phyloP scores from a whole-genome alignment of 1,140 invertebrate genomes.

The Pectinophora gossypiella region DNA sequence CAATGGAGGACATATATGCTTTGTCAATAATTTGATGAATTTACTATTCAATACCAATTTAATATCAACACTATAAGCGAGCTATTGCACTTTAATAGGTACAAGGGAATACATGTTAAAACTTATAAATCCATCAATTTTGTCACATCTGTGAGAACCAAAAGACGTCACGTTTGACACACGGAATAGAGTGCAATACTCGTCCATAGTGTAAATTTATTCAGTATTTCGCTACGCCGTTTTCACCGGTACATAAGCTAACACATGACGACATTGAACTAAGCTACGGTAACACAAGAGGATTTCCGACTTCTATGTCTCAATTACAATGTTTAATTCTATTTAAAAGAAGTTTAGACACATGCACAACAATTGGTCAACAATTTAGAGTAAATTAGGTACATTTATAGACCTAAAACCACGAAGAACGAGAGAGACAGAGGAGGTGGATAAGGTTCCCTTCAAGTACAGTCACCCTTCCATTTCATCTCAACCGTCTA shows the following conservation, averaged over 20 bases:
- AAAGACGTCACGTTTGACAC: no score
- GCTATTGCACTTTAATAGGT: no score
- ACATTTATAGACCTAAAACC: conserved; percentile 32
- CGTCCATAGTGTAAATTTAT: no score
- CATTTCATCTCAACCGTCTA: conserved; percentile 14
- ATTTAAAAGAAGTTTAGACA: no score
- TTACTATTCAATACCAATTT: not conserved
- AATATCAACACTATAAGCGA: no score
- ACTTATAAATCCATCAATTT: no score
- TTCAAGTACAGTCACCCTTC: not conserved
- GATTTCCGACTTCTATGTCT: no score
- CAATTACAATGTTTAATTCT: no score
- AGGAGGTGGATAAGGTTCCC: not conserved
- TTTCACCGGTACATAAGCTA: conserved; percentile 28
- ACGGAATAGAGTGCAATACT: no score
- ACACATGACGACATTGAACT: conserved; percentile 59
- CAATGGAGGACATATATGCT: conserved; percentile 65
- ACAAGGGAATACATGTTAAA: no score
- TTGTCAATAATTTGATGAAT: conserved; percentile 49
- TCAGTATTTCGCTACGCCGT: conserved; percentile 5
- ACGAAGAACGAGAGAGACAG: conserved; percentile 3
- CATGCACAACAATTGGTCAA: not conserved
- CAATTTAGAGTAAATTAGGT: conserved; percentile 2
- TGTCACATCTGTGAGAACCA: no score
- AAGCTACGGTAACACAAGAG: conserved; percentile 30